phyloP scores from a whole-genome alignment of 1,140 invertebrate species.

The Pseudomyrmex concolor region DNA sequence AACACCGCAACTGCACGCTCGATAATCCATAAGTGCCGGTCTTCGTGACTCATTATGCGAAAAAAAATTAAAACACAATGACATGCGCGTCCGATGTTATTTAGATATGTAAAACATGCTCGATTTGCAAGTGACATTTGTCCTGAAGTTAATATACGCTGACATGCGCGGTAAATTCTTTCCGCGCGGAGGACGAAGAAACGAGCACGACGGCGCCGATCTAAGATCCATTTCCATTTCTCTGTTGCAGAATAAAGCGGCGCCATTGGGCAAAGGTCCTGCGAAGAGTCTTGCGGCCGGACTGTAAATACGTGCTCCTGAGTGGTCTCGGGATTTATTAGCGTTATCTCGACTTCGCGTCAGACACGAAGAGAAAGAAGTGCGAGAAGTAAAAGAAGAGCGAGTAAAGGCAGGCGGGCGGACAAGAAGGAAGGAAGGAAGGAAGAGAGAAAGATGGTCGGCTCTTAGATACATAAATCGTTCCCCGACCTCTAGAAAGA shows the following conservation, averaged over 20 bases:
- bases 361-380: slow-evolving; percentile 7
- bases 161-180: not conserved
- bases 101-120: not conserved
- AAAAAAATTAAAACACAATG: not conserved
- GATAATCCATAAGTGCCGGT: not conserved
- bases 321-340: slow-evolving; percentile 69
- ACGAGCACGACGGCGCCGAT: slow-evolving; percentile 39
- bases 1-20: slow-evolving; percentile 22
- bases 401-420: slow-evolving; percentile 57
- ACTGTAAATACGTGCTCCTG: slow-evolving; percentile 70
- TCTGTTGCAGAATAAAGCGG: slow-evolving; percentile 75
- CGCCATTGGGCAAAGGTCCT: slow-evolving; percentile 51
- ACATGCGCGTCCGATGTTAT: not conserved
- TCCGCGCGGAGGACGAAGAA: not conserved
- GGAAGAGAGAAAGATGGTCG: slow-evolving; percentile 46
- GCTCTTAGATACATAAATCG: slow-evolving; percentile 73
- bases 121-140: not conserved
- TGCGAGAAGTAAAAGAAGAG: slow-evolving; percentile 5
- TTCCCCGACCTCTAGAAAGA: slow-evolving; percentile 55
- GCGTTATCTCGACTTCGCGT: slow-evolving; percentile 50
- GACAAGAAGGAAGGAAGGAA: slow-evolving; percentile 41
- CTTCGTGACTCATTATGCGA: not conserved
- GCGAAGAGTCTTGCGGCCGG: slow-evolving; percentile 60
- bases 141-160: not conserved
- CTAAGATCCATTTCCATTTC: slow-evolving; percentile 66